Evolutionary conservation across 2,113 vertebrate species (phyloP), one percentile per base, ranked within the genome.

Genomic region (Dasypus novemcinctus): DNA sequence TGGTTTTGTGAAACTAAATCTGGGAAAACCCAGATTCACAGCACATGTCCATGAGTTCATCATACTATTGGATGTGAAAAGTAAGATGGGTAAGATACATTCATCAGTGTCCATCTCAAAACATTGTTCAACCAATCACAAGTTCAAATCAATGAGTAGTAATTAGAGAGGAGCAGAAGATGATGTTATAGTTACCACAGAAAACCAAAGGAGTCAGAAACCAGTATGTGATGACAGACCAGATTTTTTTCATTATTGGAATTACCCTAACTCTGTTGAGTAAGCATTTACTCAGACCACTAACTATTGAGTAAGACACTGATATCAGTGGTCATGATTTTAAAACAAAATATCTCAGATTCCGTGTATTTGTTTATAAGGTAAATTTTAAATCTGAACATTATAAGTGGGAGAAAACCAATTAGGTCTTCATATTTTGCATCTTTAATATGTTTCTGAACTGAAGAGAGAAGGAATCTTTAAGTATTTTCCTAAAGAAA

Each of bases 31-130:
- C 20, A 83, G 31, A 97, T 95, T 98, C 98, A 88, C 98, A 97
- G 98, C 98, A 97, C 92, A 82, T 82, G 88, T 81, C 95, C 96
- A 98, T 98, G 98, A 99, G 99, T 98, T 99, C 98, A 98, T 98
- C 93, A 97, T 90, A 74, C 94, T 78, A 98, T 98, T 98, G 98
- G 97, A 98, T 79, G 91, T 76, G 98, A 98, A 99, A 98, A 98
- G 97, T 98, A 95, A 98, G 98, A 98, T 97, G 98, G 98, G 97
- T 98, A 90, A 97, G 98, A 97, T 92, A 97, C 99, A 99, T 99
- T 98, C 97, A 98, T 99, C 99, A 99, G 97, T 97, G 99, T 99
- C 99, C 97, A 97, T 98, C 98, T 98, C 98, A 98, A 98, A 98
- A 99, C 98, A 98, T 97, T 95, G 97, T 98, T 98, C 99, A 97